Evolutionary conservation across 2,888 invertebrate genomes (phyloP), one percentile per base, ranked within the genome.

Genomic region (Thymelicus acteon): DNA sequence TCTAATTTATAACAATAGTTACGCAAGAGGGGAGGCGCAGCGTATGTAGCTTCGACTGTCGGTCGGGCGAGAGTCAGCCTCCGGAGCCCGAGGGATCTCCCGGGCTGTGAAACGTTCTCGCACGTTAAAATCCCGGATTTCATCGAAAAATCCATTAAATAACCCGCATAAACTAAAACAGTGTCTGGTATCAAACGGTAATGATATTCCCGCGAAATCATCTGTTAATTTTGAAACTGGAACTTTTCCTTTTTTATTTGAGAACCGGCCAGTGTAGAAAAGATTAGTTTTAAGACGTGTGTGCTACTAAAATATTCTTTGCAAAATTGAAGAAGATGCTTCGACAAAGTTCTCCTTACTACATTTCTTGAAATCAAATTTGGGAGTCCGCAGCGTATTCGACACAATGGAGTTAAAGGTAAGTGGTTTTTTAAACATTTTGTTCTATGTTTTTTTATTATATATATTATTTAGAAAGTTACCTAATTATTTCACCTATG

Each of bases 11-110:
- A 84, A 86, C 85, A 87, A 87, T 88, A 88, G 92, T 93, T 93
- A 93, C 92, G 93, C 93, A 93, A 93, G 92, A 90, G 91, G 88
- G 88, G 87, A 86, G 85, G 80, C 76, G 82, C 85, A 85, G 82
- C 78, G 74, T 91, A 90, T 79, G 91, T 77, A 89, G 91, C 91
- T 92, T 89, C 93, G 83, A 91, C 83, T 82, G 82, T 74, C 80
- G 76, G 76, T 72, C 84, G 82, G 80, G 82, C 83, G 81, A 80
- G 90, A 91, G 82, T 87, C 92, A 89, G 92, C 89, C 88, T 88
- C 92, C 84, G 89, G 82, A 86, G 80, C 88, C 86, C 85, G 87
- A 75, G 83, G 80, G 81, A 87, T 85, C 83, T 85, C 90, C 90
- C 89, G 87, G 90, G 85, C 82, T 79, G 78, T 80, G 80, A 79